phyloP scores from a whole-genome alignment of 1,140 invertebrate species.

The Sarcophaga peregrina region DNA sequence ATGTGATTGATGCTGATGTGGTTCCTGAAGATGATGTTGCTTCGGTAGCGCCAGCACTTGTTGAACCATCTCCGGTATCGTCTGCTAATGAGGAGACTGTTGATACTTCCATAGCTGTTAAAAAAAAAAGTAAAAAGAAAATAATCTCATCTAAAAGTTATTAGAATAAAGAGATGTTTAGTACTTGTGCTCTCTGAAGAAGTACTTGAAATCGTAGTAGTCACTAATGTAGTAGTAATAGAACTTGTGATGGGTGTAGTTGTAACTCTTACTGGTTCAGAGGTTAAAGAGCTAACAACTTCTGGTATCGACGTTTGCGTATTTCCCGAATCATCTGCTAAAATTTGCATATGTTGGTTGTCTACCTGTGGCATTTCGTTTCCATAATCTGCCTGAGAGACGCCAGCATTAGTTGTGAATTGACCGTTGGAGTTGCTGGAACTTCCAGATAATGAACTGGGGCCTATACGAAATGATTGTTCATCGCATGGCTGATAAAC shows the following conservation, averaged over 20 bases:
- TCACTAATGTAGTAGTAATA: neutral
- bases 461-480: constrained; percentile 81
- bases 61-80: neutral
- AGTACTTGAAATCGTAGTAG: neutral
- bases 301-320: neutral
- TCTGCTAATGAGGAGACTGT: neutral
- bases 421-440: neutral
- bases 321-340: constrained; percentile 23
- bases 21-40: constrained; percentile 48
- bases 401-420: neutral
- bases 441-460: constrained; percentile 51
- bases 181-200: neutral
- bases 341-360: constrained; percentile 15
- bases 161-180: too few species aligned
- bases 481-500: constrained; percentile 79
- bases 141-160: too few species aligned
- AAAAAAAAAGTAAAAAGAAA: neutral
- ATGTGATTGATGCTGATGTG: constrained; percentile 44
- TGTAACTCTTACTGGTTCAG: neutral
- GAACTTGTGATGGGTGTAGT: neutral
- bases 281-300: neutral
- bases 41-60: neutral
- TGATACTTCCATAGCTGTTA: neutral
- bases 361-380: neutral
- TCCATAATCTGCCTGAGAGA: neutral